Conservation (phyloP, 2,888 invertebrate genomes). For the Synergus laeviventris region DNA sequence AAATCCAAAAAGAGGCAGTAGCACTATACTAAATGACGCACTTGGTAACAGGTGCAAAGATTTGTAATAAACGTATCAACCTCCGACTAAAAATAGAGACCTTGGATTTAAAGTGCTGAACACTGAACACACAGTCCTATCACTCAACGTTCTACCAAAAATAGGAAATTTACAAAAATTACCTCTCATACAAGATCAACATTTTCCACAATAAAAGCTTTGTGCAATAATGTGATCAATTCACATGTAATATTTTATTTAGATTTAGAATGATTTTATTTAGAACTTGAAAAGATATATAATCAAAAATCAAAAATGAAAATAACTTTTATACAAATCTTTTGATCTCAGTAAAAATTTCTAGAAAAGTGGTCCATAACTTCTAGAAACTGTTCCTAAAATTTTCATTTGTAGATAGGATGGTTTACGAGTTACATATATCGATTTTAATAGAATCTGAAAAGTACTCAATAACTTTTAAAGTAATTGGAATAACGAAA, state of each 20-base stretch:
- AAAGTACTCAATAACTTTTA: background rate
- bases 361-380: background rate
- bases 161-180: background rate
- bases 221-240: no score
- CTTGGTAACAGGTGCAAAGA: constrained; percentile 33
- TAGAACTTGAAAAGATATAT: background rate
- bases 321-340: background rate
- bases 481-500: background rate
- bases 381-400: background rate
- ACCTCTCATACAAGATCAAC: background rate
- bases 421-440: background rate
- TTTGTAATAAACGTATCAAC: constrained; percentile 33
- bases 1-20: constrained; percentile 20
- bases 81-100: constrained; percentile 38
- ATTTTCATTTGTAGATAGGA: background rate
- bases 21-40: constrained; percentile 30
- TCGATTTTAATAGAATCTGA: background rate
- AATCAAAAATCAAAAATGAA: background rate
- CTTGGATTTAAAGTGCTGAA: constrained; percentile 20
- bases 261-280: no score
- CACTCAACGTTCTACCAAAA: constrained; percentile 11
- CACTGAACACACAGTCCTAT: constrained; percentile 23
- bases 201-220: background rate
- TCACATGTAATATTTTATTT: no score
- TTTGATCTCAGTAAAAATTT: background rate